phyloP scores from a whole-genome alignment of 2,113 vertebrate genomes.

The Dinomys branickii region DNA sequence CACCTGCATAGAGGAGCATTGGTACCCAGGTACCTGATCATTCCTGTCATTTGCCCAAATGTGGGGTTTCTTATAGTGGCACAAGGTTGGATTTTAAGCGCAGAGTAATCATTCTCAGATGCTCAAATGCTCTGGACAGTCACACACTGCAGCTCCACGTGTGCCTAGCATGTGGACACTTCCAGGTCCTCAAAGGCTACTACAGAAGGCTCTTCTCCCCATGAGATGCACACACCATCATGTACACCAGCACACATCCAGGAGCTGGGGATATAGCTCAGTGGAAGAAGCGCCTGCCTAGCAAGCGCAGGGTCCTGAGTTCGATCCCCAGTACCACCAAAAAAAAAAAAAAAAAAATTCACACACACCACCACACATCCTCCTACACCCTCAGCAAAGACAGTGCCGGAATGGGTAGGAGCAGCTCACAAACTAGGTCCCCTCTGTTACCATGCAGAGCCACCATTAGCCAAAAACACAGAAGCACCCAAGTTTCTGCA shows the following conservation, averaged over 20 bases:
- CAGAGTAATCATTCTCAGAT: slow-evolving; percentile 78
- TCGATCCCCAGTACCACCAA: no score
- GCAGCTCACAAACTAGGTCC: not conserved
- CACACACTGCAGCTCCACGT: slow-evolving; percentile 59
- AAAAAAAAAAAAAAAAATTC: no score
- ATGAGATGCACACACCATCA: not conserved
- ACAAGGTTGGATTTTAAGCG: slow-evolving; percentile 55
- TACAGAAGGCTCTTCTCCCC: slow-evolving; percentile 29
- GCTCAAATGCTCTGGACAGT: slow-evolving; percentile 60
- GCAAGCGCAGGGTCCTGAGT: no score
- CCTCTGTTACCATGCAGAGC: not conserved
- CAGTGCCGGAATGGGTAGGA: rapidly evolving
- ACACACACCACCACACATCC: not conserved
- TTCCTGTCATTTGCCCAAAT: slow-evolving; percentile 46
- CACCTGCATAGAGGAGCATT: not conserved
- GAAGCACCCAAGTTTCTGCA: not conserved
- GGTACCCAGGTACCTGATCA: rapidly evolving
- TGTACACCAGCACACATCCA: not conserved
- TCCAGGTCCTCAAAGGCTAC: not conserved
- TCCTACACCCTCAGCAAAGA: not conserved
- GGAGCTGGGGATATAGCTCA: no score
- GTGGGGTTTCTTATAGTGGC: slow-evolving; percentile 62
- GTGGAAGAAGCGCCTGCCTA: no score
- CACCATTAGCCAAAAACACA: not conserved
- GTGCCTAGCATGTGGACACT: not conserved